phyloP scores from a whole-genome alignment of 2,888 invertebrate genomes.

The Calameuta filiformis region DNA sequence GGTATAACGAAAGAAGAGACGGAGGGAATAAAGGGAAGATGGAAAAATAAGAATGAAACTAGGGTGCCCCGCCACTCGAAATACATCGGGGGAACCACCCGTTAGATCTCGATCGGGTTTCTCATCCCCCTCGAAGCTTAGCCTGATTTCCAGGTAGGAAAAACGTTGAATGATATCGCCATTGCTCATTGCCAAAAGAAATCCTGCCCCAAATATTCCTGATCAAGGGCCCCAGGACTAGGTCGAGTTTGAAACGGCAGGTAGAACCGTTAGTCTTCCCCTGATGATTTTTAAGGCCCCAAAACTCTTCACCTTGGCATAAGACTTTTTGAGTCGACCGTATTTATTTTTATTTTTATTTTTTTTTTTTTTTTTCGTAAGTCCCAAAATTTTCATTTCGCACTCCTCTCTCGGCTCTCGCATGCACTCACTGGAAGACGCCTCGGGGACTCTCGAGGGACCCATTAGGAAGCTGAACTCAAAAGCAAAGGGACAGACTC shows the following conservation, averaged over 20 bases:
- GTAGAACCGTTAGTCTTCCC: slow-evolving; percentile 51
- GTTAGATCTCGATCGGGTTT: slow-evolving; percentile 43
- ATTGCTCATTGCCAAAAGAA: slow-evolving; percentile 18
- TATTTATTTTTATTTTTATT: neutral
- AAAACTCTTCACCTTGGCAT: neutral
- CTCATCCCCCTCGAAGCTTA: slow-evolving; percentile 29
- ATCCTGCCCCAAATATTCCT: slow-evolving; percentile 50
- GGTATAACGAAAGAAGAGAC: slow-evolving; percentile 6
- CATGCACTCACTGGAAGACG: neutral
- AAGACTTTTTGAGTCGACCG: neutral
- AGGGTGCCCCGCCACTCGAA: slow-evolving; percentile 21
- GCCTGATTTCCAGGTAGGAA: slow-evolving; percentile 52
- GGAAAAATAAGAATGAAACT: slow-evolving; percentile 15
- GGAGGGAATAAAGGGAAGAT: slow-evolving; percentile 13
- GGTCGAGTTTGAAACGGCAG: slow-evolving; percentile 30
- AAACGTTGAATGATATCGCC: slow-evolving; percentile 58
- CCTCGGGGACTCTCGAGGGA: neutral
- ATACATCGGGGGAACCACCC: slow-evolving; percentile 28
- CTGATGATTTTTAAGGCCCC: neutral
- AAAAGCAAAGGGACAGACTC: slow-evolving; percentile 11
- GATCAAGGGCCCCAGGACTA: slow-evolving; percentile 39
- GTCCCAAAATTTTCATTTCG: neutral
- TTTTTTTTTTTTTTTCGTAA: neutral
- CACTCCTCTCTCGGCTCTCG: neutral
- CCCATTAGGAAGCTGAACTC: neutral